Base-by-base conservation (phyloP, 2,888 invertebrate species). In the Opisthograptis luteolata region DNA sequence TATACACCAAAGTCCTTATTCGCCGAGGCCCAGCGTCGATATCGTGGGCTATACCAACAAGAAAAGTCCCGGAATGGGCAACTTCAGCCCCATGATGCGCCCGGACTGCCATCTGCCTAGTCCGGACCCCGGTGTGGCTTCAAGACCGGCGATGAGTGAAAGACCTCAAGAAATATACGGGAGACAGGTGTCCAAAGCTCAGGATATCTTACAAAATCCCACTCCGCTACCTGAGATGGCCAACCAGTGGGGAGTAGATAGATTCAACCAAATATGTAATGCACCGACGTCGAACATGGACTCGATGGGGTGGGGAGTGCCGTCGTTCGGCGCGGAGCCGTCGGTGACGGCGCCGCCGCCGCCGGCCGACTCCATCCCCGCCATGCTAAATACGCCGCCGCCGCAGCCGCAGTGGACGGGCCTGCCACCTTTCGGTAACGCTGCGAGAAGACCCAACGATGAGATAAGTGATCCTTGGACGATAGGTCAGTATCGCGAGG, bases 51-150 rank as follows among this genome's bases (percentile, higher is more conserved):
- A 81, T 55, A 70, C 66, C 36, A 87, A 85, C 55, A 87, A 87
- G 56, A 83, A 81, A 63, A 89, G 88, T 49, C 88, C 89, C 1
- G 85, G 84, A 9, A 77, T 87, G 13, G 88, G 87, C 3, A 79
- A 79, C 50, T 89, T 82, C 62, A 89, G 88, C 43, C 89, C 90
- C 0, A 81, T 87, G 80, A 72, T 87, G 81, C 79, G 89, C 1
- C 59, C 81, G 1, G 89, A 90, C 55, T 84, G 86, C 47, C 87
- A 84, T 56, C 64, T 87, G 43, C 83, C 88, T 6, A 85, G 86
- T 56, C 83, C 88, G 9, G 89, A 88, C 45, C 72, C 74, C 10
- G 76, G 76, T 17, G 28, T 13, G 9, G 12, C 22, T 1, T 12
- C 44, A 3, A 7, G 46, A 20, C 7, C 39, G 13, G n/a, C 39